Base-by-base conservation (phyloP, 2,888 invertebrate genomes). In the Eudiplozoon nipponicum region DNA sequence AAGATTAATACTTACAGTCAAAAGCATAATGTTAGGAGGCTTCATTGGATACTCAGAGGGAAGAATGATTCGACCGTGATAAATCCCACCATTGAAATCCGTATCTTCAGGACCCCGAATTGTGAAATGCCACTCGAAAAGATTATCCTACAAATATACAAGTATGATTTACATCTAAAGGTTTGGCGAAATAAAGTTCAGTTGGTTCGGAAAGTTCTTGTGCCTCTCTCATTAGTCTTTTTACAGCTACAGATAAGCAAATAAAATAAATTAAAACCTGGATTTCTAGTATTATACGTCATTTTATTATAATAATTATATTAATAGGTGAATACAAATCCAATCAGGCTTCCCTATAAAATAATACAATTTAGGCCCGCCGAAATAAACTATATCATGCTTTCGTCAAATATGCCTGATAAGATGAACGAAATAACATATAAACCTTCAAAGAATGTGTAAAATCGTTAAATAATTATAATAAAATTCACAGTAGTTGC, bases 111-210 rank as follows among this genome's bases (percentile, higher is more conserved):
- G 77, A 3, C 81, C 84, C 51, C 73, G 67, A 2, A 84, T 72
- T 0, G 81, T 84, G 55, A 86, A 84, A 59, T 86, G 84, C 84
- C 84, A 86, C 56, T 84, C 84, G 57, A 86, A 84, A 38, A 84
- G 62, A 60, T 84, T 86, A 55, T 84, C 81, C 57, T 63, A 43
- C 26, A 48, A 46, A 21, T 44, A 38, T 17, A 18, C 7, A 17
- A 3, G 5, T 23, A 22, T 2, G 23, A 39, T 44, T 44, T 49
- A 65, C 65, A 48, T 80, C 78, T 35, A 81, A 58, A 2, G 84
- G 84, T 51, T 71, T 69, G 9, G 80, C 80, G 59, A 66, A 71
- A 57, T 74, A 80, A 55, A 78, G 74, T 52, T 77, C 77, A 1
- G 78, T 78, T 3, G 78, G 70, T 49, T 73, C 70, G 22, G 69